Percentiles rank a stretch among this genome's conserved stretches.
phyloP scores from a whole-genome alignment of 2,797 vertebrate species.

The Catostomus latipinnis region DNA sequence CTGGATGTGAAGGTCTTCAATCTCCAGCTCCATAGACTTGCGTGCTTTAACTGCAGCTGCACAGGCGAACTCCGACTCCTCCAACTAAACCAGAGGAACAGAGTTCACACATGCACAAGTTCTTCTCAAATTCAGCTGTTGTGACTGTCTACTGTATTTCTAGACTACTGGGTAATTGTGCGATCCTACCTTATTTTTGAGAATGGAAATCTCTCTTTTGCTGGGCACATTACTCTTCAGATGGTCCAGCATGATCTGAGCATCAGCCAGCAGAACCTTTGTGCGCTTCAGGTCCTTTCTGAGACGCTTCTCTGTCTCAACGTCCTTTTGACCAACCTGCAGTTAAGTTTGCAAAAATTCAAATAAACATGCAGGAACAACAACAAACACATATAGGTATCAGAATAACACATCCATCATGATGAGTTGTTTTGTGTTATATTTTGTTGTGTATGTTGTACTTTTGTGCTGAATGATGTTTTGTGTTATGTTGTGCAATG shows the following conservation, averaged over 20 bases:
- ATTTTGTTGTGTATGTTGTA: neutral
- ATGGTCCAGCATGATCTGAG: constrained; percentile 98
- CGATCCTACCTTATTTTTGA: constrained; percentile 90
- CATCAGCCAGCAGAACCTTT: constrained; percentile 91
- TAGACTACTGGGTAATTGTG: too few species aligned
- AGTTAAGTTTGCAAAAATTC: neutral
- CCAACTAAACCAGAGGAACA: constrained; percentile 80
- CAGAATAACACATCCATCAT: neutral
- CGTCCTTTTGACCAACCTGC: constrained; percentile 87
- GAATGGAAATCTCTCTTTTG: constrained; percentile 94
- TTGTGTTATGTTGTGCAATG: neutral
- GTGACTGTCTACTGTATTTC: neutral
- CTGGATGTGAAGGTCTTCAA: constrained; percentile 95
- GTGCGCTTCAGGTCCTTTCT: constrained; percentile 96
- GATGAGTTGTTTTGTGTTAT: neutral
- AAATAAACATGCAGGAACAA: neutral
- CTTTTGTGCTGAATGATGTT: neutral
- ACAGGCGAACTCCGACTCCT: constrained; percentile 96
- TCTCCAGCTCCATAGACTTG: constrained; percentile 95
- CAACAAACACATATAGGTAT: neutral
- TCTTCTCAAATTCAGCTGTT: neutral
- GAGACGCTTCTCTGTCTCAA: constrained; percentile 91
- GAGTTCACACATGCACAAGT: neutral
- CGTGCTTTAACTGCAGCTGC: constrained; percentile 91
- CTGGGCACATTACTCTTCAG: constrained; percentile 95